Evolutionary conservation across 2,113 vertebrate genomes (phyloP), one percentile per base, ranked within the genome.

Genomic region (Salvator merianae): DNA sequence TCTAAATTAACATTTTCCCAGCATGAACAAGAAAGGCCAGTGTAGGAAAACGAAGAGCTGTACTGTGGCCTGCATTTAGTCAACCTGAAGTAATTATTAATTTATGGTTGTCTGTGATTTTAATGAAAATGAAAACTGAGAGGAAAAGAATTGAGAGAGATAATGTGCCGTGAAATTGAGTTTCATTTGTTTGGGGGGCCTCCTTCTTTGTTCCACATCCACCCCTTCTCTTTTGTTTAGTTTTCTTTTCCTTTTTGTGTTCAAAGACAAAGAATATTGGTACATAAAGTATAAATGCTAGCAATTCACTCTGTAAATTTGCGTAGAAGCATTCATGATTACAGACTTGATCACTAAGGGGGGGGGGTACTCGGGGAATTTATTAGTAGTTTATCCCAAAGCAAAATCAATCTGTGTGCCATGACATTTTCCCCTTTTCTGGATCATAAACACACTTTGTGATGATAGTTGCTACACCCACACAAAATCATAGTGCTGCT

Each of bases 141-240:
- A 98, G 97, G 97, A 98, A 85, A 97, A 97, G 98, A 98, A 98
- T 97, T 97, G 98, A 98, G 97, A 97, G 96, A 98, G 97, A 99
- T 99, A 99, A 99, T 99, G 98, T 98, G 97, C 98, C 97, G 96
- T 99, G 98, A 99, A 99, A 99, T 99, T 99, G 98, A 98, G 97
- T 99, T 99, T 98, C 97, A 97, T 98, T 98, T 98, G 97, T 98
- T 97, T 97, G 93, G 97, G 77, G 96, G 96, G 96, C 97, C 96
- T 98, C 97, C 96, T 98, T 97, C 98, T 97, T 97, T 96, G 95
- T 96, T 94, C 55, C 53, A 7, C 26, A 66, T 26, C 24, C 55
- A 18, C 22, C 22, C 24, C 28, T 28, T 80, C 87, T 65, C 55
- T 50, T 89, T 76, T 34, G n/a, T 2, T 62, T 30, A n/a, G 3